These are phyloP conservation scores for Empis stercorea DNA, from an alignment of 2,888 invertebrate genomes.

Conservation along the genomic window DNA sequence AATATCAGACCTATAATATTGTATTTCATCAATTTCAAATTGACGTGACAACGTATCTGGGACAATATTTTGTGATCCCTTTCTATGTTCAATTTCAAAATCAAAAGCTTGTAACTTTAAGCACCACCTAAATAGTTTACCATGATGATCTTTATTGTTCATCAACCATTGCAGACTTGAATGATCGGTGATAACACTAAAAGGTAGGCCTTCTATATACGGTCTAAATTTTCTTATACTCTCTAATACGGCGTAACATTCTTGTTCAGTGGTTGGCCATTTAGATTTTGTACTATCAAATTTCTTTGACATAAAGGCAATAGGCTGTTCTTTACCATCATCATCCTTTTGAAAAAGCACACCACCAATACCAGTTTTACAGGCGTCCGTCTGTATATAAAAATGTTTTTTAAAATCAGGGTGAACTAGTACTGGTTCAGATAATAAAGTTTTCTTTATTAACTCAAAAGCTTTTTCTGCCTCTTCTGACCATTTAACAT, in stretches of 20 bases:
- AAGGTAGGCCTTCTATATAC: conserved; percentile 14
- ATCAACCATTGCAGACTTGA: conserved; percentile 15
- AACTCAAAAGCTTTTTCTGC: conserved; percentile 3
- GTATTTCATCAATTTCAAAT: not conserved
- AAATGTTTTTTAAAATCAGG: conserved; percentile 8
- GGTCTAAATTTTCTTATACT: conserved; percentile 18
- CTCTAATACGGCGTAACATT: conserved; percentile 17
- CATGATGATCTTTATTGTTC: conserved; percentile 15
- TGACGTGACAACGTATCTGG: conserved; percentile 15
- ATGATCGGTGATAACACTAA: conserved; percentile 16
- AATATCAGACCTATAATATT: not conserved
- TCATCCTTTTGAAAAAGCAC: conserved; percentile 6
- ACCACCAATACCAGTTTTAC: conserved; percentile 4
- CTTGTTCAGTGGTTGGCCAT: conserved; percentile 17
- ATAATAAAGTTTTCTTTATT: conserved; percentile 2
- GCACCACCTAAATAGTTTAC: conserved; percentile 16
- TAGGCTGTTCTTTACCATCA: not conserved
- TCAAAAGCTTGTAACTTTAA: no score
- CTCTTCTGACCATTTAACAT: conserved; percentile 2
- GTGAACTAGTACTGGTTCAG: conserved; percentile 8
- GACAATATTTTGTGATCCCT: conserved; percentile 12
- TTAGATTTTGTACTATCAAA: conserved; percentile 12
- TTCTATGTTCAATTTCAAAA: conserved; percentile 16
- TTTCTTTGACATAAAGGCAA: not conserved
- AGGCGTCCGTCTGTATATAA: conserved; percentile 10